Evolutionary conservation across 1,140 invertebrate genomes (phyloP).

Genomic region (Ctenoplectra terminalis): DNA sequence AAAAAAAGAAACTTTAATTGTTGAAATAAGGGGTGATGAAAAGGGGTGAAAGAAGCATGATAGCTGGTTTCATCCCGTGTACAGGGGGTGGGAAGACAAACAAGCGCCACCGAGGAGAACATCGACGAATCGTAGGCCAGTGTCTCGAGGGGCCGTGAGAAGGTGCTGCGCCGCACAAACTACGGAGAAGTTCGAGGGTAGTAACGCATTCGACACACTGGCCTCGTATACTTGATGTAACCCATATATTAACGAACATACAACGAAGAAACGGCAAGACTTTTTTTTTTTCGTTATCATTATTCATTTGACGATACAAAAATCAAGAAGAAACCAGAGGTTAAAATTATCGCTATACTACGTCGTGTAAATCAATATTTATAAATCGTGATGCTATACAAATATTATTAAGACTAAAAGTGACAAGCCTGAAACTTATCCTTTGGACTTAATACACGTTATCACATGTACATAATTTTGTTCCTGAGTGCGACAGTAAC

Average conservation of each 20-base stretch:
- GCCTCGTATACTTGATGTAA: conserved; percentile 11
- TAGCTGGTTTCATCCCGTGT: neutral
- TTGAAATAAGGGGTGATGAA: too few relatives aligned
- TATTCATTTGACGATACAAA: neutral
- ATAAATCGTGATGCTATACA: neutral
- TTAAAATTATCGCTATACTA: neutral
- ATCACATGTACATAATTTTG: neutral
- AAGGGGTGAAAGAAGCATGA: neutral
- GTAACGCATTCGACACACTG: conserved; percentile 41
- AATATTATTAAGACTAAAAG: neutral
- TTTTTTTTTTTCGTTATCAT: neutral
- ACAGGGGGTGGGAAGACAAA: conserved; percentile 10
- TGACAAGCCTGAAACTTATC: neutral
- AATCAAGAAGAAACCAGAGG: neutral
- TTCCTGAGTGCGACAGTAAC: neutral
- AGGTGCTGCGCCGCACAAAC: conserved; percentile 29
- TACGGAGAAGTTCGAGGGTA: conserved; percentile 28
- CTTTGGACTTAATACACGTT: neutral
- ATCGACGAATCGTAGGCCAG: conserved; percentile 44
- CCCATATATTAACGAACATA: conserved; percentile 24
- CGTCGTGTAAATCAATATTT: conserved; percentile 19
- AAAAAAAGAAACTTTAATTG: neutral
- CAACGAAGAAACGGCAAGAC: neutral
- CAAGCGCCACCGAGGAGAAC: conserved; percentile 42
- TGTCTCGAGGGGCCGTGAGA: conserved; percentile 20